Base-by-base conservation (phyloP, 2,113 vertebrate genomes). In the Caranx ignobilis region DNA sequence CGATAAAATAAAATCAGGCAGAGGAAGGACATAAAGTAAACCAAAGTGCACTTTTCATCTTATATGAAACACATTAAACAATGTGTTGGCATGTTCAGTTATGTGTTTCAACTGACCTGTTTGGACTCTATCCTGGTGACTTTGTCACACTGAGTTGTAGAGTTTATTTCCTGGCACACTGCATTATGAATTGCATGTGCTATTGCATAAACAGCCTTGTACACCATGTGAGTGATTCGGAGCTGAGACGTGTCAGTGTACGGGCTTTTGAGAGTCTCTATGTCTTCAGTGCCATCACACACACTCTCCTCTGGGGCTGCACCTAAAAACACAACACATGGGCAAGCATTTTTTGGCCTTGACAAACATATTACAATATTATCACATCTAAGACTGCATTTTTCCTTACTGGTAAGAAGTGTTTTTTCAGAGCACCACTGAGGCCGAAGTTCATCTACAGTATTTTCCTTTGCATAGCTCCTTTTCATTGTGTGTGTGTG, bases 161-260 rank as follows among this genome's bases (percentile, higher is more conserved):
- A 61, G 41, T 81, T 74, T 10, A 11, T 82, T 39, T 83, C 41
- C 31, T 83, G 70, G 77, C 92, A 94, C 11, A 87, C 57, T 5
- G 87, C 26, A 48, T 59, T 76, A 37, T 94, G 90, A 41, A 94
- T 79, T 6, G 92, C 91, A 55, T 95, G 86, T 21, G 92, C 94
- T 59, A 94, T 89, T n/a, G 94, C 92, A 71, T 94, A 93, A 8
- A 90, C 89, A 19, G 94, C 94, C 81, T 95, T 94, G 59, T 94
- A 94, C 26, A 93, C 93, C 90, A 94, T 94, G 86, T 95, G 92
- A 26, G 90, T 85, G 35, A 93, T 64, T 21, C 94, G 70, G 13
- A 95, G 77, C 73, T 94, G 91, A 47, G 93, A 93, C 0, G 92
- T 94, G 78, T 95, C 94, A 8, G 81, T 92, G 67, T 95, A 95